Evolutionary conservation across 2,797 vertebrate genomes (phyloP), one percentile per base, ranked within the genome.

Genomic region (Arctocebus calabarensis): DNA sequence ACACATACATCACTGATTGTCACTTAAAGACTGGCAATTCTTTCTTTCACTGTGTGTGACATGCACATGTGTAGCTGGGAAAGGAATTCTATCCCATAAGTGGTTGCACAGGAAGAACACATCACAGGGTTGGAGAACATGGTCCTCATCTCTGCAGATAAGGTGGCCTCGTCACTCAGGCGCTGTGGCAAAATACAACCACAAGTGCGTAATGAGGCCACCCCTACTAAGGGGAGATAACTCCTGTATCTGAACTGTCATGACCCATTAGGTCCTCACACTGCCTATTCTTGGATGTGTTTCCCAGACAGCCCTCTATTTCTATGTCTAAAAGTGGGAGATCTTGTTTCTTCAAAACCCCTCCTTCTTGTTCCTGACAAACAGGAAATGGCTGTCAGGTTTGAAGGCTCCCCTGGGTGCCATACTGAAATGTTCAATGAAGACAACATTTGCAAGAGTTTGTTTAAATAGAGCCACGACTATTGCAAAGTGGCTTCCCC

Each of bases 361-460:
- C 59, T 93, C 84, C 77, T 94, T 85, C 93, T 95, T 91, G 79
- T 66, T 92, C 82, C 74, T 93, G 95, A 96, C 87, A 95, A 94
- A 94, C 79, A 95, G 94, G 96, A 97, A 96, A 89, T 93, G 87
- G 84, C 84, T 97, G 94, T 95, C 95, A 94, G 74, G 75, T 85
- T 84, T 95, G 88, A 96, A 95, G 93, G 34, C 70, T 93, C 89
- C 87, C 82, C 88, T 88, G 88, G 93, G 83, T 7, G 7, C 95
- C 95, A 95, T 86, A 74, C 78, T 97, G 96, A 97, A 95, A 96
- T 68, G 89, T 77, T 96, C 94, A 68, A 20, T 40, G 55, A 95
- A 89, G 82, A 93, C 93, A 90, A 83, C 57, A 45, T 75, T 89
- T 85, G 48, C 77, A 64, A 94, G 94, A 91, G 48, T 91, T 92